These are phyloP conservation scores for Cacoxenus indagator DNA, from an alignment of 2,888 invertebrate species.

Conservation along the genomic window DNA sequence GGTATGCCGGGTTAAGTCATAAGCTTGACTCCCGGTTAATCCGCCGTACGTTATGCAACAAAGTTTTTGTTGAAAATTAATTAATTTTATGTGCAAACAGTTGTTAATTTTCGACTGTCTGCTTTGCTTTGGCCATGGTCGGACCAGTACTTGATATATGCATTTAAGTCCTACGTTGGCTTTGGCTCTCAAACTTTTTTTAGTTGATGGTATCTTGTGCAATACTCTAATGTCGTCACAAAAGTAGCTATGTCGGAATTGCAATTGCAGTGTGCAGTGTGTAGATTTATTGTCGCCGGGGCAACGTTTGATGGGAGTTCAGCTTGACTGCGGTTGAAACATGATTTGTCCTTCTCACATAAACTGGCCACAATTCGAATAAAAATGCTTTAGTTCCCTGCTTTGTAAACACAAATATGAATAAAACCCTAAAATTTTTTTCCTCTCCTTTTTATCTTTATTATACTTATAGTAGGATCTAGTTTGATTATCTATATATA, in stretches of 20 bases:
- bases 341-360: neutral
- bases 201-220: conserved; percentile 9
- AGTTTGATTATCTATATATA: too few species aligned
- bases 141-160: conserved; percentile 6
- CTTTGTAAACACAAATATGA: conserved; percentile 1
- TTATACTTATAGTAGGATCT: too few species aligned
- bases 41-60: conserved; percentile 46
- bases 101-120: conserved; percentile 37
- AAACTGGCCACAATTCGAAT: conserved; percentile 17
- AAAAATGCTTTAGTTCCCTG: conserved; percentile 19
- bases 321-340: neutral
- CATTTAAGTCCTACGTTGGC: too few species aligned
- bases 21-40: conserved; percentile 38
- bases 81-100: conserved; percentile 59
- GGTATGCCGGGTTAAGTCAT: neutral
- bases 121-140: conserved; percentile 8
- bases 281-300: conserved; percentile 13
- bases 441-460: neutral
- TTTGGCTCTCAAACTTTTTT: neutral
- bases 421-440: neutral
- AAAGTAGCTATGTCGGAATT: too few species aligned
- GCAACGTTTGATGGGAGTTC: conserved; percentile 15
- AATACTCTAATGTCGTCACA: neutral
- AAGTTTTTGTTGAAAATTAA: conserved; percentile 49
- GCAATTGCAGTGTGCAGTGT: neutral